Evolutionary conservation across 64 coral and sea anemone species (phyloP).

Genomic region (Montipora efflorescens): DNA sequence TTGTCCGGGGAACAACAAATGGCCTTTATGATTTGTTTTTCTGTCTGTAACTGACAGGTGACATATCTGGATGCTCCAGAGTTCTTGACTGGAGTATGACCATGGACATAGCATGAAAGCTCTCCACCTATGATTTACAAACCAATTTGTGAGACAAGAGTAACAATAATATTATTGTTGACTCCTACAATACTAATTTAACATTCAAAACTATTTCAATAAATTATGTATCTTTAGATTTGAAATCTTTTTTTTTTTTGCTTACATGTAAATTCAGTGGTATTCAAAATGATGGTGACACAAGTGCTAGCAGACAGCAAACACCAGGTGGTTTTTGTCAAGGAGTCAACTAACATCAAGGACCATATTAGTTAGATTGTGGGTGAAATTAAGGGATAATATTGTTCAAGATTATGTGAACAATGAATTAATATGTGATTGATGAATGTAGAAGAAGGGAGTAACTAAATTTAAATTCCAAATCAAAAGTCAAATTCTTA

Average conservation of each 20-base stretch:
- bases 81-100: background rate
- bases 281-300: too few species aligned
- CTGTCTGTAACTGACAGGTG: background rate
- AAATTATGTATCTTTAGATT: background rate
- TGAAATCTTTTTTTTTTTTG: background rate
- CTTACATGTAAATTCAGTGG: background rate
- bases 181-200: background rate
- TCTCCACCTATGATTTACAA: background rate
- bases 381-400: too few species aligned
- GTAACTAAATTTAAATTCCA: too few species aligned
- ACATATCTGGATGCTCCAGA: background rate
- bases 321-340: too few species aligned
- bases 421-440: too few species aligned
- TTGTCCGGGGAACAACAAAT: slow-evolving; percentile 57
- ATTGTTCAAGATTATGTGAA: too few species aligned
- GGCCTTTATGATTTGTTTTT: slow-evolving; percentile 12
- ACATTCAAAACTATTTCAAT: background rate
- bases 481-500: too few species aligned
- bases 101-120: background rate
- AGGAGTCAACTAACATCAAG: too few species aligned
- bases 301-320: too few species aligned
- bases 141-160: background rate
- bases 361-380: too few species aligned
- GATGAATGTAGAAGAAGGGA: too few species aligned
- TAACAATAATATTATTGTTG: background rate